phyloP scores from a whole-genome alignment of 2,797 vertebrate genomes.

The Cynopterus sphinx region DNA sequence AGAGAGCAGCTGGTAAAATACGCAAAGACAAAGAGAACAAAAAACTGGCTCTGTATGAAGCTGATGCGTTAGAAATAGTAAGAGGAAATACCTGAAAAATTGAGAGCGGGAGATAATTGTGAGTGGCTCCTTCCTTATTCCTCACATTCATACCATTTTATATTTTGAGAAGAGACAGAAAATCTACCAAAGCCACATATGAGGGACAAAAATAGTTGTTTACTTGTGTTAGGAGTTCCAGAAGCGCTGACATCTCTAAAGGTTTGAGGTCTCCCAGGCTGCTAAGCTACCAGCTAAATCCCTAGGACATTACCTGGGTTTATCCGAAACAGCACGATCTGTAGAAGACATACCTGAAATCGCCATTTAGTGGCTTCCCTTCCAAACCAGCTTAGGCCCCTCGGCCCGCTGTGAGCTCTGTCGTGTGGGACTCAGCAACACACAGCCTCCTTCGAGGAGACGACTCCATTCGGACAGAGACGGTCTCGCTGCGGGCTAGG shows the following conservation, averaged over 20 bases:
- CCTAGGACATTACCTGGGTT: background rate
- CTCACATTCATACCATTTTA: background rate
- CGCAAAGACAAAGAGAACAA: background rate
- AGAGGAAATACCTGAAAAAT: background rate
- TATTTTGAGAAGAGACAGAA: background rate
- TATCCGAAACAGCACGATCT: conserved; percentile 8
- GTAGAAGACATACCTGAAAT: background rate
- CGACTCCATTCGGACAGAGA: background rate
- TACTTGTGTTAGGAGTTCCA: background rate
- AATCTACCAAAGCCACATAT: background rate
- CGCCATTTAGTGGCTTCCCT: background rate
- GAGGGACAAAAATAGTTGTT: background rate
- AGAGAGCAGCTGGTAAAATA: background rate
- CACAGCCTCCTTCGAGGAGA: background rate
- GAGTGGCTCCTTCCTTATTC: background rate
- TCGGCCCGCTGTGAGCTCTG: background rate
- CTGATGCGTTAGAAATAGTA: background rate
- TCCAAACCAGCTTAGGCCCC: background rate
- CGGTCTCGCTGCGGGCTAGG: background rate
- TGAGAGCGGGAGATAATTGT: background rate
- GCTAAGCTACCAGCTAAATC: background rate
- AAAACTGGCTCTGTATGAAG: background rate
- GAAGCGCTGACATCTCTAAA: background rate
- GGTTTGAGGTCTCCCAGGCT: background rate
- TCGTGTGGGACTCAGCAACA: background rate